Conservation (phyloP, 2,888 invertebrate genomes). For the Aphidoletes aphidimyza region DNA sequence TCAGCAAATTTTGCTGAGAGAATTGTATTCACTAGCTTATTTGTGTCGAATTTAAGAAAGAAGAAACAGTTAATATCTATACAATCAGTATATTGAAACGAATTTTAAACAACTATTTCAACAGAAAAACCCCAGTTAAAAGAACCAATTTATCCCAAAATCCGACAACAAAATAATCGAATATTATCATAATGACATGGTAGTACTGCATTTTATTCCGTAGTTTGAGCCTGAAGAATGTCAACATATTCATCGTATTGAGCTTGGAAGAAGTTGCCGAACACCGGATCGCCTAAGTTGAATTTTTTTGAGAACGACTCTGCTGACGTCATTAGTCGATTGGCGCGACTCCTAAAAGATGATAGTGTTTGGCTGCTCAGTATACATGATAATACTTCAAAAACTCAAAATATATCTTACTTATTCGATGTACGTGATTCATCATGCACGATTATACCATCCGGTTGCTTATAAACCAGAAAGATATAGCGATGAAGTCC, state of each 20-base stretch:
- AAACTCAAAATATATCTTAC: conserved; percentile 58
- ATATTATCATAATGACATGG: no score
- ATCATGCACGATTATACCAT: conserved; percentile 64
- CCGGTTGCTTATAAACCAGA: conserved; percentile 72
- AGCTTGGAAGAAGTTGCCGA: conserved; percentile 85
- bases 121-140: no score
- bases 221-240: background rate
- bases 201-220: background rate
- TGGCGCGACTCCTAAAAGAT: background rate
- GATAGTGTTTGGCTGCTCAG: background rate
- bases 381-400: conserved; percentile 62
- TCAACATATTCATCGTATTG: conserved; percentile 85
- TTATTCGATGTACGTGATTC: conserved; percentile 64
- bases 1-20: no score
- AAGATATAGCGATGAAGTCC: conserved; percentile 72
- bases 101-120: no score
- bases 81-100: no score
- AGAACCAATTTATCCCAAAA: no score
- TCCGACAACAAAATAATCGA: no score
- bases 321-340: background rate
- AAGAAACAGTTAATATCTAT: no score
- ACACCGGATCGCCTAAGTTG: conserved; percentile 78
- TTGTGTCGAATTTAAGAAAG: no score
- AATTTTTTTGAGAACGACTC: conserved; percentile 77
- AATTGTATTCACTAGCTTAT: no score